Percentiles rank a stretch among this genome's conserved stretches.
phyloP scores from a whole-genome alignment of 1,140 invertebrate species.

The Sogatella furcifera region DNA sequence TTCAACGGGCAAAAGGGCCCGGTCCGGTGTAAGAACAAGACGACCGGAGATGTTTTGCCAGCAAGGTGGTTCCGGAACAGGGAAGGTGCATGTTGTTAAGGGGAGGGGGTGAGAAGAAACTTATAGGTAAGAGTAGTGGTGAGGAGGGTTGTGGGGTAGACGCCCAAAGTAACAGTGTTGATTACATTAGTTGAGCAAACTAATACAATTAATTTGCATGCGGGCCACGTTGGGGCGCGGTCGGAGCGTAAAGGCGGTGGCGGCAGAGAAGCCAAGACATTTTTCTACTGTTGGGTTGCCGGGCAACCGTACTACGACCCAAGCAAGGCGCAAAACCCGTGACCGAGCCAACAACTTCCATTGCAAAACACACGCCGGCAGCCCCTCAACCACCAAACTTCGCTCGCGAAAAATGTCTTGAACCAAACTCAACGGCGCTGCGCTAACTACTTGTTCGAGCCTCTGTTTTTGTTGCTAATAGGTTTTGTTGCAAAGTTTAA shows the following conservation, averaged over 20 bases:
- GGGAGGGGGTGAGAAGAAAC: too few species aligned
- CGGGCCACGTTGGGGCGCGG: background rate
- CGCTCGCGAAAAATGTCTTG: background rate
- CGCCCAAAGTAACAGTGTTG: constrained; percentile 1
- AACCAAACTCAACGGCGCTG: background rate
- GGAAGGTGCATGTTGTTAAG: too few species aligned
- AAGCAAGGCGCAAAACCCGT: background rate
- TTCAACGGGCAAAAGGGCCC: too few species aligned
- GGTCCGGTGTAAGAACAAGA: too few species aligned
- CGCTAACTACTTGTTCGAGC: background rate
- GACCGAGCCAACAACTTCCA: background rate
- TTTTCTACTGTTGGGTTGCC: background rate
- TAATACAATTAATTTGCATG: constrained; percentile 3
- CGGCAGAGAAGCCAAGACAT: background rate
- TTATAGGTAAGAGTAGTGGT: too few species aligned
- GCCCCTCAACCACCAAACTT: background rate
- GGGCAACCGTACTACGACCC: background rate
- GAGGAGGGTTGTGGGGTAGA: too few species aligned
- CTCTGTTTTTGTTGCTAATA: constrained; percentile 4
- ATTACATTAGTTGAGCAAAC: constrained; percentile 2
- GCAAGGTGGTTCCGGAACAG: too few species aligned
- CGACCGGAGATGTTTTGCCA: too few species aligned
- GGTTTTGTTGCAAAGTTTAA: constrained; percentile 2
- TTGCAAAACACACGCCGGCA: background rate
- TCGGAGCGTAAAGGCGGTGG: background rate